These are phyloP conservation scores for Poeciliopsis turneri DNA, from an alignment of 2,797 vertebrate genomes.

Conservation along the genomic window DNA sequence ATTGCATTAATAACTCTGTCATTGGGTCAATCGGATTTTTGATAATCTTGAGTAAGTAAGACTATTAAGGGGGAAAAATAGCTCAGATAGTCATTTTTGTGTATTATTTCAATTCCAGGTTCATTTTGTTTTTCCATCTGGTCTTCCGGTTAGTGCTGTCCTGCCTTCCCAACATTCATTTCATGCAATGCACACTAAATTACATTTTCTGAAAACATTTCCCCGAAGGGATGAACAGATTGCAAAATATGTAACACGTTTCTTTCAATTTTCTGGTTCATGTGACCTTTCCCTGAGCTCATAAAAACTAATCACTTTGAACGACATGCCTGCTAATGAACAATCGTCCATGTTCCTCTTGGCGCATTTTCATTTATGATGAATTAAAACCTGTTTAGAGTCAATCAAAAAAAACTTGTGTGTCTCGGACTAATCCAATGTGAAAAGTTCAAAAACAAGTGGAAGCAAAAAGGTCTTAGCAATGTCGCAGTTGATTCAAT, in stretches of 20 bases:
- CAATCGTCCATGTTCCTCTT: constrained; percentile 14
- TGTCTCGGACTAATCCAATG: background rate
- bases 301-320: constrained; percentile 48
- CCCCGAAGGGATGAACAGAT: constrained; percentile 16
- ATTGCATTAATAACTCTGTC: background rate
- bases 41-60: background rate
- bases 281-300: constrained; percentile 24
- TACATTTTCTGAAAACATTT: constrained; percentile 26
- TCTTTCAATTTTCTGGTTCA: constrained; percentile 9
- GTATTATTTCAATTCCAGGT: background rate
- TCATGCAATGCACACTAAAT: constrained; percentile 26
- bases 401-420: constrained; percentile 33
- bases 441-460: constrained; percentile 8
- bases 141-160: background rate
- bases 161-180: constrained; percentile 8
- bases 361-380: constrained; percentile 22
- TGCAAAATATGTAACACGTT: constrained; percentile 15
- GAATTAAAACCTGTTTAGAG: constrained; percentile 39
- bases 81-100: background rate
- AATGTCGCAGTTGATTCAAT: constrained; percentile 29
- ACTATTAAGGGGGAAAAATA: background rate
- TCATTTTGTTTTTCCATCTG: background rate
- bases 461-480: constrained; percentile 7
- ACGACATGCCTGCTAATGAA: constrained; percentile 51
- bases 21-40: background rate